Conservation (phyloP, 2,797 vertebrate species). For the Anguilla obscura region DNA sequence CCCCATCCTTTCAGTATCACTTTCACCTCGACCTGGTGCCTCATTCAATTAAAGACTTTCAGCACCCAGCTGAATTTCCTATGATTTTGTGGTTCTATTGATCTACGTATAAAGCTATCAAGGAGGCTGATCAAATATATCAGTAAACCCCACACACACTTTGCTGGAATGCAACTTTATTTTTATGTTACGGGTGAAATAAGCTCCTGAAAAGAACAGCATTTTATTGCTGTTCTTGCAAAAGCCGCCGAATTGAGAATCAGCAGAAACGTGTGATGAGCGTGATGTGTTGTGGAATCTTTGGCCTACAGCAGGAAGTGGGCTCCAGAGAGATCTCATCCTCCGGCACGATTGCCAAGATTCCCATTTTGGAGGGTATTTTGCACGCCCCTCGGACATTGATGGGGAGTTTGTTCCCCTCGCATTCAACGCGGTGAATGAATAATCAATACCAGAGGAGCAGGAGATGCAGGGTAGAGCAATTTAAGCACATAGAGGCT, state of each 20-base stretch:
- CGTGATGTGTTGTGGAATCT: not conserved
- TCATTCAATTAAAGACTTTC: not conserved
- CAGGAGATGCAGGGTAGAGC: not conserved
- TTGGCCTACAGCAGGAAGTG: not conserved
- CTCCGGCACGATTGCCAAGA: not conserved
- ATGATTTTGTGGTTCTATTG: not conserved
- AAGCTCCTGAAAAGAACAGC: not conserved
- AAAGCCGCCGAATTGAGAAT: not conserved
- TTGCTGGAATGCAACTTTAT: not conserved
- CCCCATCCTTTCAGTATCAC: not conserved
- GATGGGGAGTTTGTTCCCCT: not conserved
- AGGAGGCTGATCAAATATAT: too few relatives aligned
- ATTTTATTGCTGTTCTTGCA: not conserved
- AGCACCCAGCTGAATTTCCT: not conserved
- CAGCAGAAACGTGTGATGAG: not conserved
- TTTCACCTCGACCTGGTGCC: not conserved
- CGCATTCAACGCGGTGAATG: not conserved
- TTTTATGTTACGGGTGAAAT: not conserved
- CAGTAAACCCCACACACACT: not conserved
- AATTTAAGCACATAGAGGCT: not conserved
- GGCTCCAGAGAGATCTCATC: not conserved
- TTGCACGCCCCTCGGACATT: not conserved
- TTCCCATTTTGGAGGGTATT: not conserved
- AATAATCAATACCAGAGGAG: not conserved
- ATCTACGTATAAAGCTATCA: not conserved